Base-by-base conservation (phyloP, 1,140 invertebrate species). In the Sarcophaga peregrina region DNA sequence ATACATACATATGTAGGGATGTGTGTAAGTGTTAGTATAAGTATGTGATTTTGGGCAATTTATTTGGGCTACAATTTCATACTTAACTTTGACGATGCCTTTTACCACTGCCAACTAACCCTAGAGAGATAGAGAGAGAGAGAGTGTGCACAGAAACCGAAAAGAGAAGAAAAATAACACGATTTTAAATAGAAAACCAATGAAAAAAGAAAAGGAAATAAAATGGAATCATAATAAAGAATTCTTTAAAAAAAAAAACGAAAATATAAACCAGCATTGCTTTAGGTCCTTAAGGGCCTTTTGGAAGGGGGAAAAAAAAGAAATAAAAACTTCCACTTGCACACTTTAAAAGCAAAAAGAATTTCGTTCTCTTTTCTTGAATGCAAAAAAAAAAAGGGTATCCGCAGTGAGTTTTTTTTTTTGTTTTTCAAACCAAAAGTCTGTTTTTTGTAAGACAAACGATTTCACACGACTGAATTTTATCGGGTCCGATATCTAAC, bases 221-320 rank as follows among this genome's bases (percentile, higher is more conserved):
- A 68, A 68, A 68, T 17, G 17, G 58, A 68, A 68, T 68, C 17
- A 68, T 17, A 68, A 68, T 58, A 11, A 58, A 15, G n/a, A n/a
- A n/a, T n/a, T n/a, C n/a, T n/a, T n/a, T n/a, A n/a, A n/a, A n/a
- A n/a, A n/a, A n/a, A n/a, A n/a, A n/a, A 58, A 58, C 11, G n/a
- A 58, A 58, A 11, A 58, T 13, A 68, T 68, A 68, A 68, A 68
- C 17, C 58, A n/a, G n/a, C 17, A 17, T 68, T 20, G 58, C 58
- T 17, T 68, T 17, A 68, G 20, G 20, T 68, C 58, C 58, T 68
- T 68, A 68, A 68, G 58, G 58, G 58, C n/a, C 58, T 68, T 15
- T 68, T n/a, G n/a, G n/a, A n/a, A n/a, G n/a, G n/a, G n/a, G 20
- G 58, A 68, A 68, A 68, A 68, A 68, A 20, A 68, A 68, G 20